These are phyloP conservation scores for Neosalanx taihuensis DNA, from an alignment of 2,797 vertebrate species.

Conservation along the genomic window DNA sequence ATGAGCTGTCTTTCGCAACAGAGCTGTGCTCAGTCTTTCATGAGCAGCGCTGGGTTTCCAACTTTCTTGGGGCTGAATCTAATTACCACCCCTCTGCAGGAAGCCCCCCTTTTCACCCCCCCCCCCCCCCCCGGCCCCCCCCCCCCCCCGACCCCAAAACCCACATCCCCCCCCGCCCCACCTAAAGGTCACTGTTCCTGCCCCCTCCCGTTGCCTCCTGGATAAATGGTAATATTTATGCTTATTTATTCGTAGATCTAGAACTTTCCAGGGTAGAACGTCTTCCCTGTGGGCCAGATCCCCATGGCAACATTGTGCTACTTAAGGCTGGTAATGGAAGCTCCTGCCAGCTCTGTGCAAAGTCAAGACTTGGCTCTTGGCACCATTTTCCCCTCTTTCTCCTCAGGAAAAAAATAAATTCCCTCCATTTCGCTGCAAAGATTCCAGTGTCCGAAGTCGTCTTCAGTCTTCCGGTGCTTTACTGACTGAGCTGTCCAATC, in stretches of 20 bases:
- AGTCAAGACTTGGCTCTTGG: background rate
- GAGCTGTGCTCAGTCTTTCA: background rate
- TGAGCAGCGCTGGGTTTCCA: background rate
- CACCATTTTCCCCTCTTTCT: background rate
- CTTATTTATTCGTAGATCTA: conserved; percentile 7
- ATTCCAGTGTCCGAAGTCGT: background rate
- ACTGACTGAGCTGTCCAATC: conserved; percentile 83
- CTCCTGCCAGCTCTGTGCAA: background rate
- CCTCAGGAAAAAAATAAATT: background rate
- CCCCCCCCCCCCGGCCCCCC: background rate
- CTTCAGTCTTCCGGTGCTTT: conserved; percentile 74
- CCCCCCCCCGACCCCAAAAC: background rate
- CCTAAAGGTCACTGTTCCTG: conserved; percentile 13
- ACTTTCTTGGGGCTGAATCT: conserved; percentile 5
- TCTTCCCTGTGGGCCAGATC: conserved; percentile 2
- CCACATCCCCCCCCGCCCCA: background rate
- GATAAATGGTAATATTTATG: conserved; percentile 27
- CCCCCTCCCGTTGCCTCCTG: conserved; percentile 3
- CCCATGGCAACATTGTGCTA: conserved; percentile 10
- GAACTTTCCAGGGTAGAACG: background rate
- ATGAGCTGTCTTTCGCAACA: background rate
- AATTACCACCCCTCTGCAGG: conserved; percentile 22
- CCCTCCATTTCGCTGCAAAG: background rate
- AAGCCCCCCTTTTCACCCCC: background rate
- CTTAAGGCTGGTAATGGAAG: background rate